Percentiles rank a stretch among this genome's conserved stretches.
Conservation (phyloP, 2,797 vertebrate species). For the Nothura maculosa region DNA sequence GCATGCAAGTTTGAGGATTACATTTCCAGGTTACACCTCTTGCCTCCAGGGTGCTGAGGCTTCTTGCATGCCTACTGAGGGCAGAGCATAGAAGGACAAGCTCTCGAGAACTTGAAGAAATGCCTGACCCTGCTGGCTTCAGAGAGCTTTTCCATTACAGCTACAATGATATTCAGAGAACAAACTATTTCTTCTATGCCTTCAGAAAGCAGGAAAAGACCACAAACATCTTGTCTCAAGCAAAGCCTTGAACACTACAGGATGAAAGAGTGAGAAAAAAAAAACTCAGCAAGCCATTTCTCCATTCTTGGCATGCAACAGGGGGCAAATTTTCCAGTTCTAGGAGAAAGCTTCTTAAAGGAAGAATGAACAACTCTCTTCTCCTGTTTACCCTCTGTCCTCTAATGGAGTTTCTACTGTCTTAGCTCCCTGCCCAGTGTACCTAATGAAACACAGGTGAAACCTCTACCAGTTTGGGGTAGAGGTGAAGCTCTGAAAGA, state of each 20-base stretch:
- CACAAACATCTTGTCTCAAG: not conserved
- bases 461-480: not conserved
- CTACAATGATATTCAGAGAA: not conserved
- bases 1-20: not conserved
- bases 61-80: not conserved
- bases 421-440: not conserved
- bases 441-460: not conserved
- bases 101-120: not conserved
- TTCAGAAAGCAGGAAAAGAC: conserved; percentile 4
- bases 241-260: not conserved
- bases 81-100: not conserved
- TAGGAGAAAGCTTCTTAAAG: not conserved
- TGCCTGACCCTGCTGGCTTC: not conserved
- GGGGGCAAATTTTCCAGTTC: not conserved
- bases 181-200: not conserved
- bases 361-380: not conserved
- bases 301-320: too few relatives aligned
- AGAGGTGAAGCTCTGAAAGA: not conserved
- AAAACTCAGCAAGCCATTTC: not conserved
- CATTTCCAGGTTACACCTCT: not conserved
- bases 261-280: not conserved
- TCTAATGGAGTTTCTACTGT: not conserved
- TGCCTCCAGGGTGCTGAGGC: not conserved
- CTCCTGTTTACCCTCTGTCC: not conserved
- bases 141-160: not conserved